phyloP scores from a whole-genome alignment of 1,140 invertebrate genomes.

The Lasioglossum albipes region DNA sequence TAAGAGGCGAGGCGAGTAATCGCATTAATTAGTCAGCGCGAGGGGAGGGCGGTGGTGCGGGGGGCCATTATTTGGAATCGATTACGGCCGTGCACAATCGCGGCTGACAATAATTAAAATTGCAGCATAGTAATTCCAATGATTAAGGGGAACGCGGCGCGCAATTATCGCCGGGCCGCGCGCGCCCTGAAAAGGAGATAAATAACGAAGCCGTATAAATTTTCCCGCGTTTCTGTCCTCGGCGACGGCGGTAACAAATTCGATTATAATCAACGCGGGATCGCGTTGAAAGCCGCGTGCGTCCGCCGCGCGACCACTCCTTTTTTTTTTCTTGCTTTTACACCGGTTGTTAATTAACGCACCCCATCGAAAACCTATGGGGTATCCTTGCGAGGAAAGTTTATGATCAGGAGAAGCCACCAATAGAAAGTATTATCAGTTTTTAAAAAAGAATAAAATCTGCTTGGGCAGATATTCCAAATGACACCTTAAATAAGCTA shows the following conservation, averaged over 20 bases:
- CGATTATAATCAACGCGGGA: background rate
- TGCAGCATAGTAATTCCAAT: constrained; percentile 4
- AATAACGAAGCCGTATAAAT: constrained; percentile 1
- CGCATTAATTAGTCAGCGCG: background rate
- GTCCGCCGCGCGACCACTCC: no score
- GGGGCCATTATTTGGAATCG: constrained; percentile 3
- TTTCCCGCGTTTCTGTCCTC: background rate
- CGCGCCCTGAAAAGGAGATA: background rate
- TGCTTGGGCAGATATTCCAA: no score
- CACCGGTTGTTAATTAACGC: no score
- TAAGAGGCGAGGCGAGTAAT: background rate
- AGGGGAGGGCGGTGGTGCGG: no score
- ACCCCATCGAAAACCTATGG: no score
- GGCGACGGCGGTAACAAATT: background rate
- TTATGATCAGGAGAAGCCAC: no score
- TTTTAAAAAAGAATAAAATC: no score
- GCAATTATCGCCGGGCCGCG: background rate
- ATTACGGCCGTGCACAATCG: background rate
- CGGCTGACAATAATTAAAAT: constrained; percentile 6
- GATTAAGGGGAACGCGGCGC: background rate
- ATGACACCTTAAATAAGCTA: no score
- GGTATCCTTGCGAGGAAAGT: no score
- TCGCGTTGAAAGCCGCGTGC: background rate
- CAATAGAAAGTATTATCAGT: no score
- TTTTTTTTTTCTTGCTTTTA: no score